Evolutionary conservation across 2,888 invertebrate species (phyloP).

Genomic region (Eustalomyia histrio): DNA sequence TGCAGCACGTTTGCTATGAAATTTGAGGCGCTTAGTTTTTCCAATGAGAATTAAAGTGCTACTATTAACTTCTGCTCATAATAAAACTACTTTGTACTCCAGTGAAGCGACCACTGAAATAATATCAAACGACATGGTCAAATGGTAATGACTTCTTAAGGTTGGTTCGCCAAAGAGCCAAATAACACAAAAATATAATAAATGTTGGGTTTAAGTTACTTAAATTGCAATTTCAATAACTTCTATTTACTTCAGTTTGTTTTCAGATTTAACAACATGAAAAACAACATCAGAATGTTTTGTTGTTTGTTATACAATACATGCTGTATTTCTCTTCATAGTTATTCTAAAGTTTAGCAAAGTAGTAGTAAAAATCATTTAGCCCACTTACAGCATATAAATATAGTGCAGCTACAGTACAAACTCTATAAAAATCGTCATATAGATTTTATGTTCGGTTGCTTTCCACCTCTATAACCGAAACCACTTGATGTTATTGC

Average conservation of each 20-base stretch:
- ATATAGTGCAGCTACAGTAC: conserved; percentile 24
- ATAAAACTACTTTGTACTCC: conserved; percentile 3
- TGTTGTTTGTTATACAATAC: conserved; percentile 47
- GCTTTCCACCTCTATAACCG: conserved; percentile 49
- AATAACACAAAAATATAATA: conserved; percentile 23
- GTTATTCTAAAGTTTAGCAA: conserved; percentile 21
- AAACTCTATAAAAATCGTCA: not conserved
- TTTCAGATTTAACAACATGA: conserved; percentile 34
- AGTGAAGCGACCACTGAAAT: conserved; percentile 26
- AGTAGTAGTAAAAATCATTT: conserved; percentile 52
- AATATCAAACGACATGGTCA: conserved; percentile 55
- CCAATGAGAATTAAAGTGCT: conserved; percentile 40
- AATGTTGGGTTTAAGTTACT: conserved; percentile 57
- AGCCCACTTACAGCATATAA: conserved; percentile 50
- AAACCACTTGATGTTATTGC: conserved; percentile 48
- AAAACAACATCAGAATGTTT: not conserved
- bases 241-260: conserved; percentile 12
- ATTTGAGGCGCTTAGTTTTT: conserved; percentile 62
- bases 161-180: conserved; percentile 31
- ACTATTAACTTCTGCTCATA: conserved; percentile 17
- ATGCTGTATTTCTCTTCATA: conserved; percentile 28
- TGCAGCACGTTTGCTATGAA: conserved; percentile 62
- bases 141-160: conserved; percentile 59
- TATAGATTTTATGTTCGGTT: conserved; percentile 25
- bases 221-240: conserved; percentile 65